Base-by-base conservation (phyloP, 1,140 invertebrate species). In the Mylabris phalerata region DNA sequence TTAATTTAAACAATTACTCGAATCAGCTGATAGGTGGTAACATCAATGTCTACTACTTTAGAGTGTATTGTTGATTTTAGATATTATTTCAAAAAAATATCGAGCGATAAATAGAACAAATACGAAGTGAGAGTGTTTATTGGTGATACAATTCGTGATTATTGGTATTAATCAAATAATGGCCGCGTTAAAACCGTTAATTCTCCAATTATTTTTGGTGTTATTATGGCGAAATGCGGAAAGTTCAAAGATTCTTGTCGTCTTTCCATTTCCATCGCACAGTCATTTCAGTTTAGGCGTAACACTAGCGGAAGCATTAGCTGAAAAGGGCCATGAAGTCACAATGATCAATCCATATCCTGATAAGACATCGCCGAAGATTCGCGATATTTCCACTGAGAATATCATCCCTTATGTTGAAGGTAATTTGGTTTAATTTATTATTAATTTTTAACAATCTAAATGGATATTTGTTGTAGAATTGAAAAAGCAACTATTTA, bases 331-430 rank as follows among this genome's bases (percentile, higher is more conserved):
- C 11, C 78, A 79, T 60, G 69, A 79, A 50, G 67, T 78, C 0
- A 77, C 73, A 2, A 70, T 76, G 4, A 68, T 77, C 4, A 75
- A 72, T 48, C 70, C 71, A 0, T 75, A 75, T 50, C 70, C 68
- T 11, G 59, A 72, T 49, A 71, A 68, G 45, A 54, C 25, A 19
- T 26, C 41, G 27, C 44, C 39, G 19, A 54, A 45, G 32, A 45
- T 42, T 45, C 19, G 26, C 24, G 51, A 54, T 54, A 11, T 54
- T 3, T 54, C 51, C 13, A 11, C 45, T 3, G 51, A 54, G 9
- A 42, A 54, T 2, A 9, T 24, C n/a, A 46, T 45, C 10, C 25
- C 13, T 26, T 40, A 24, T 41, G 19, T 48, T 25, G 45, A 45
- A 27, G 51, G 51, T 54, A n/a, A 54, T 41, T 54, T 52, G 42